phyloP scores from a whole-genome alignment of 1,140 invertebrate genomes.

The Conus betulinus region DNA sequence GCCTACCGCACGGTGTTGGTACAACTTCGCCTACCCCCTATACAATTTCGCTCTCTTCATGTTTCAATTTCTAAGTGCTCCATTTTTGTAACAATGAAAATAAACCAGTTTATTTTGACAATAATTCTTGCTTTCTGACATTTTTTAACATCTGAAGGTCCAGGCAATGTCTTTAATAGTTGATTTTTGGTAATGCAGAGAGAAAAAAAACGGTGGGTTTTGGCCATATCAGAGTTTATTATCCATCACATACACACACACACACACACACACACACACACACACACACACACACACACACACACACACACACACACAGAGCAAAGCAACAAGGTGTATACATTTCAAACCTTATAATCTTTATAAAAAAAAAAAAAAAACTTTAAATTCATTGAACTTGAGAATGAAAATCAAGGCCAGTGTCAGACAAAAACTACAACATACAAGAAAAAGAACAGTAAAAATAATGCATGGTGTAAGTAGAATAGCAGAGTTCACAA shows the following conservation, averaged over 20 bases:
- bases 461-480: background rate
- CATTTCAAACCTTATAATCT: background rate
- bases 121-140: background rate
- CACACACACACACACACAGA: no score
- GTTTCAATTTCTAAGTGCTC: conserved; percentile 5
- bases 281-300: no score
- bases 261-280: background rate
- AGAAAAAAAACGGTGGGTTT: background rate
- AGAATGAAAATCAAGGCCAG: background rate
- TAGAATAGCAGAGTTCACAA: no score
- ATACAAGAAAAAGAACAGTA: background rate
- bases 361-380: background rate
- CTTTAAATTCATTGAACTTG: background rate
- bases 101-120: background rate
- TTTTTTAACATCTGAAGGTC: background rate
- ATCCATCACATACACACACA: background rate
- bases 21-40: conserved; percentile 6
- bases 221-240: background rate
- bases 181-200: background rate
- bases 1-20: conserved; percentile 1
- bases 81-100: background rate
- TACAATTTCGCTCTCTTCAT: conserved; percentile 17
- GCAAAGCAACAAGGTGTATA: background rate
- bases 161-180: background rate
- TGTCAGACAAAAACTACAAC: background rate